These are phyloP conservation scores for Eudasyphora cyanicolor DNA, from an alignment of 2,888 invertebrate species.

Conservation along the genomic window DNA sequence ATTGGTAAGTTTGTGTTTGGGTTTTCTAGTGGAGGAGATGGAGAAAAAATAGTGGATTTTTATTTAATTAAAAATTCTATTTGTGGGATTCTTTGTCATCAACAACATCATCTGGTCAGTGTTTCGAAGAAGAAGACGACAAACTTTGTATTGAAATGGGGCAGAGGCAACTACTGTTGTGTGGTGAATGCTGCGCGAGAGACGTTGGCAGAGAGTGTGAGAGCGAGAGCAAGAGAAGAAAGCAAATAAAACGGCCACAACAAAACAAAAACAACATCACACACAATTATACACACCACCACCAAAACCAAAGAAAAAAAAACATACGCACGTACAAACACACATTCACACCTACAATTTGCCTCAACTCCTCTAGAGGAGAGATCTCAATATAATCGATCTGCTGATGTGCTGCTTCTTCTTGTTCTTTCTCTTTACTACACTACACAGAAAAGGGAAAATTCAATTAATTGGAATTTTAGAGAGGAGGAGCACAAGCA, in stretches of 20 bases:
- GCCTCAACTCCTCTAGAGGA: no score
- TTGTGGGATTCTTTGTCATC: neutral
- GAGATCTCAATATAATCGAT: slow-evolving; percentile 43
- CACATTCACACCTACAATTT: slow-evolving; percentile 10
- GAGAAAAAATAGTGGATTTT: slow-evolving; percentile 6
- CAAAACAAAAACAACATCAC: neutral
- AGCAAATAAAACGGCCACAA: neutral
- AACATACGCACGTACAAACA: neutral
- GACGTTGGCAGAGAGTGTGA: neutral
- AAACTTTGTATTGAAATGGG: slow-evolving; percentile 26
- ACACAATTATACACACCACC: slow-evolving; percentile 9
- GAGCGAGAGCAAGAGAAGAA: neutral
- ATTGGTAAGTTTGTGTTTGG: slow-evolving; percentile 9
- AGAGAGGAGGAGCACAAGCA: slow-evolving; percentile 30
- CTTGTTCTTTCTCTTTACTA: neutral
- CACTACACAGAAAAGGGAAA: slow-evolving; percentile 25
- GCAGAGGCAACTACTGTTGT: no score
- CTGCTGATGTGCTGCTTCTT: slow-evolving; percentile 4
- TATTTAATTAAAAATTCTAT: neutral
- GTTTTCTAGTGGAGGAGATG: slow-evolving; percentile 7
- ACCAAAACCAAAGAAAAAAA: neutral
- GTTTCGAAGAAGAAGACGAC: neutral
- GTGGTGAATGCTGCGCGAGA: neutral
- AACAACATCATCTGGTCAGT: neutral
- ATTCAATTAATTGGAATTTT: slow-evolving; percentile 42